Conservation (phyloP, 2,888 invertebrate genomes). For the Hydroisotoma schaefferi region DNA sequence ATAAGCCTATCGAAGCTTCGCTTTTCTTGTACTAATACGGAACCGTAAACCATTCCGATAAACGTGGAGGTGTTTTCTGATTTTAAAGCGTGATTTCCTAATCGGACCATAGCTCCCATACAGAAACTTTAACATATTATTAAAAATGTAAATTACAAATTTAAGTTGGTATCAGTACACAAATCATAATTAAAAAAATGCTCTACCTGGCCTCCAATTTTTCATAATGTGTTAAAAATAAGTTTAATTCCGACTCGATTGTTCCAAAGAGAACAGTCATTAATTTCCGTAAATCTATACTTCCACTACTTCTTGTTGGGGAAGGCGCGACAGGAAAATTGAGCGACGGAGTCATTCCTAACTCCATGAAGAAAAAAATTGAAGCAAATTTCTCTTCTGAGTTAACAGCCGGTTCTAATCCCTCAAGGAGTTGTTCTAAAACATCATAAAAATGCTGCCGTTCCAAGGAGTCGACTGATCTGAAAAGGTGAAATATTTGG, state of each 20-base stretch:
- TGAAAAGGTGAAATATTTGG: slow-evolving; percentile 8
- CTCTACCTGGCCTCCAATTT: slow-evolving; percentile 86
- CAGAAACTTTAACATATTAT: slow-evolving; percentile 68
- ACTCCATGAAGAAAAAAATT: slow-evolving; percentile 43
- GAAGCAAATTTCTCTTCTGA: slow-evolving; percentile 46
- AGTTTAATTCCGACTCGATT: slow-evolving; percentile 79
- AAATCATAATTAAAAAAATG: too few species aligned
- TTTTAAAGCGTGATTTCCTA: slow-evolving; percentile 89
- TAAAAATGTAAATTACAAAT: background rate
- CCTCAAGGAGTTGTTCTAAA: slow-evolving; percentile 76
- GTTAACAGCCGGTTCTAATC: slow-evolving; percentile 46
- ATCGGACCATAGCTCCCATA: slow-evolving; percentile 85
- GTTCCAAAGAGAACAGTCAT: slow-evolving; percentile 86
- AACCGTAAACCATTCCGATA: slow-evolving; percentile 81
- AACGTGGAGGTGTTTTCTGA: slow-evolving; percentile 82
- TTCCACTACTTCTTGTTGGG: slow-evolving; percentile 37
- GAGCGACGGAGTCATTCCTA: slow-evolving; percentile 31
- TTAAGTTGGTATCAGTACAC: background rate
- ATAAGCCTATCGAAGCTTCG: slow-evolving; percentile 88
- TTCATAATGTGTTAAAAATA: slow-evolving; percentile 81
- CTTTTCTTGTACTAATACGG: slow-evolving; percentile 80
- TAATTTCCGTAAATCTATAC: slow-evolving; percentile 73
- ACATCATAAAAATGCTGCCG: slow-evolving; percentile 59
- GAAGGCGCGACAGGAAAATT: slow-evolving; percentile 35
- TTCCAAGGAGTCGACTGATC: slow-evolving; percentile 47